Evolutionary conservation across 2,113 vertebrate species (phyloP).

Genomic region (Salminus brasiliensis): DNA sequence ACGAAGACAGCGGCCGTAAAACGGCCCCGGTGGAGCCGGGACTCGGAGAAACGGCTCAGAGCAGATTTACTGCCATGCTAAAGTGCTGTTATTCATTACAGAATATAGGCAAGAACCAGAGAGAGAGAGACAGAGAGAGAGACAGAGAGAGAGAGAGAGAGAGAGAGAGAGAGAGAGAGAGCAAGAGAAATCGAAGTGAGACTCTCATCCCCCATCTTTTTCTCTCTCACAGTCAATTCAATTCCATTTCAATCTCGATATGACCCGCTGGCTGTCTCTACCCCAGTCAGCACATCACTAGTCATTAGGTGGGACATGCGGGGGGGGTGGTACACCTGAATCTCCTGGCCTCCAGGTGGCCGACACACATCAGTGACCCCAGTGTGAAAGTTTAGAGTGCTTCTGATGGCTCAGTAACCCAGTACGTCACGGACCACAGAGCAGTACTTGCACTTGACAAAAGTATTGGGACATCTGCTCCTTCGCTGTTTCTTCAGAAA

Average conservation of each 20-base stretch:
- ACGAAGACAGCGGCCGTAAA: conserved; percentile 60
- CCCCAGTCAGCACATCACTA: not conserved
- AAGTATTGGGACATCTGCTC: too few species aligned
- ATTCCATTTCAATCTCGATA: conserved; percentile 69
- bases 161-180: conserved; percentile 6
- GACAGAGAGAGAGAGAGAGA: too few species aligned
- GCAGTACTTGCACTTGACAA: too few species aligned
- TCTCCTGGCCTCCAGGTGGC: not conserved
- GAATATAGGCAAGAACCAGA: conserved; percentile 29
- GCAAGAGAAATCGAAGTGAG: not conserved
- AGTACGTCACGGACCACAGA: too few species aligned
- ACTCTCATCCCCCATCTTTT: not conserved
- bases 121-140: conserved; percentile 1
- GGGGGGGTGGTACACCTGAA: not conserved
- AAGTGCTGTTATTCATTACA: conserved; percentile 63
- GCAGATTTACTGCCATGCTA: conserved; percentile 64
- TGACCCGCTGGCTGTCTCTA: conserved; percentile 37
- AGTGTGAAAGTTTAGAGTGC: not conserved
- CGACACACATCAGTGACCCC: not conserved
- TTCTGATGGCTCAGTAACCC: not conserved
- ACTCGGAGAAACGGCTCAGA: conserved; percentile 30
- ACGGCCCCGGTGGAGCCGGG: conserved; percentile 64
- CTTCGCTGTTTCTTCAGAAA: too few species aligned
- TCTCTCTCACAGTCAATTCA: conserved; percentile 61
- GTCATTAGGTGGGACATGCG: not conserved